These are phyloP conservation scores for Colossoma macropomum DNA, from an alignment of 2,113 vertebrate species.

Conservation along the genomic window DNA sequence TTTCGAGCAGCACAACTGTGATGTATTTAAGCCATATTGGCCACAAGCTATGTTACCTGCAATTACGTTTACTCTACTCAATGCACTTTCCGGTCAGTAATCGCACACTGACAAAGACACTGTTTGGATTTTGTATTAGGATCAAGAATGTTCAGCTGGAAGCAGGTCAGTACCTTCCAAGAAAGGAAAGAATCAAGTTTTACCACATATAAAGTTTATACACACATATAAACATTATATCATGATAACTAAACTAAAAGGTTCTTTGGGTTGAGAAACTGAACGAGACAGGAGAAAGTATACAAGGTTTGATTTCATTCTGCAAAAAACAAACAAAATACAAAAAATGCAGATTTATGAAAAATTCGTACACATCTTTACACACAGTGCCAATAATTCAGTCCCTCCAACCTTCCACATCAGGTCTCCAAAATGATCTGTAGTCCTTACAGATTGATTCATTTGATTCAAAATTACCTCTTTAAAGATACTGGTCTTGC, in stretches of 20 bases:
- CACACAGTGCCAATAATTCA: constrained; percentile 60
- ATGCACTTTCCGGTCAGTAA: constrained; percentile 22
- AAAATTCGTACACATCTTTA: constrained; percentile 52
- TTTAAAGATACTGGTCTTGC: constrained; percentile 30
- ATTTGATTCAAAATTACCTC: constrained; percentile 29
- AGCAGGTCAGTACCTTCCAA: constrained; percentile 77
- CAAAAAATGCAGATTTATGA: constrained; percentile 24
- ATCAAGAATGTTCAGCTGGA: constrained; percentile 46
- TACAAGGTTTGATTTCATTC: constrained; percentile 56
- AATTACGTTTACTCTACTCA: background rate
- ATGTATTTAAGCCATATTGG: background rate
- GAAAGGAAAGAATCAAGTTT: constrained; percentile 70
- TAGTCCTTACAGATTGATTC: constrained; percentile 66
- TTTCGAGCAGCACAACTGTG: too few relatives aligned
- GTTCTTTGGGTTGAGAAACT: constrained; percentile 67
- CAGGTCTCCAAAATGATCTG: constrained; percentile 50
- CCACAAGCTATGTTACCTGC: background rate
- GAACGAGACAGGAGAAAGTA: constrained; percentile 57
- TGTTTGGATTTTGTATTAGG: constrained; percentile 48
- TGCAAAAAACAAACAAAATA: constrained; percentile 53
- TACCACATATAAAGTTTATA: constrained; percentile 64
- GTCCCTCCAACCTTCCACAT: background rate
- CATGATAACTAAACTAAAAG: constrained; percentile 59
- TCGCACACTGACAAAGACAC: constrained; percentile 53
- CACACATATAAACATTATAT: constrained; percentile 65